These are phyloP conservation scores for Sinella curviseta DNA, from an alignment of 1,140 invertebrate species.

Conservation along the genomic window DNA sequence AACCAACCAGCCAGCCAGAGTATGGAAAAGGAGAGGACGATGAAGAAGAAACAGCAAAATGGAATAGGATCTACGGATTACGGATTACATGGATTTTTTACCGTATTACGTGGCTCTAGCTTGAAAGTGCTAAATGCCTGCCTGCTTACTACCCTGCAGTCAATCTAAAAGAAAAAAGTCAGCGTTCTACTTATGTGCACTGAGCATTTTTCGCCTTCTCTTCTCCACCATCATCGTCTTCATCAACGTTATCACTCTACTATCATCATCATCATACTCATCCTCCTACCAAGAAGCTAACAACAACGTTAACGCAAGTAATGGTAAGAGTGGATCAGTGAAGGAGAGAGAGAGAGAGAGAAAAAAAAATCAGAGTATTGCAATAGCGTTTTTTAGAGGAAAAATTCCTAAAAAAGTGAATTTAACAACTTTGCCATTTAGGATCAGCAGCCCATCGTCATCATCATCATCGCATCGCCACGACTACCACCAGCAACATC, in stretches of 20 bases:
- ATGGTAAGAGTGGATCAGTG: too few relatives aligned
- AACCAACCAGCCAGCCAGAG: too few relatives aligned
- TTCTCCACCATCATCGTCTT: neutral
- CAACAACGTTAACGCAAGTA: neutral
- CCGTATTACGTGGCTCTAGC: neutral
- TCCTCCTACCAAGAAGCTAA: neutral
- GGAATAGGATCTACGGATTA: constrained; percentile 19
- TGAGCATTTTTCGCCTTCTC: too few relatives aligned
- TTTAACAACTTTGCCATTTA: neutral
- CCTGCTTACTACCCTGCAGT: too few relatives aligned
- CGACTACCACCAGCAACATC: too few relatives aligned
- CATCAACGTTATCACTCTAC: neutral
- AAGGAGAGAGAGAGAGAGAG: too few relatives aligned
- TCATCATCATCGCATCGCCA: neutral
- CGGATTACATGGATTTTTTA: constrained; percentile 14
- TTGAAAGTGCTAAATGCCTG: neutral
- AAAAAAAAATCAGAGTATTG: neutral
- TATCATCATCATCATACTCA: neutral
- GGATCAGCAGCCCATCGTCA: neutral
- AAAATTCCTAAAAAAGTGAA: neutral
- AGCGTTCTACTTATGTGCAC: too few relatives aligned
- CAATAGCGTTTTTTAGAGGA: neutral
- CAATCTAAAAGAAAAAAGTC: too few relatives aligned
- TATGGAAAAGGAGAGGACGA: neutral
- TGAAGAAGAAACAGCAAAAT: constrained; percentile 13